phyloP scores from a whole-genome alignment of 2,888 invertebrate genomes.

The Oscheius sp. region DNA sequence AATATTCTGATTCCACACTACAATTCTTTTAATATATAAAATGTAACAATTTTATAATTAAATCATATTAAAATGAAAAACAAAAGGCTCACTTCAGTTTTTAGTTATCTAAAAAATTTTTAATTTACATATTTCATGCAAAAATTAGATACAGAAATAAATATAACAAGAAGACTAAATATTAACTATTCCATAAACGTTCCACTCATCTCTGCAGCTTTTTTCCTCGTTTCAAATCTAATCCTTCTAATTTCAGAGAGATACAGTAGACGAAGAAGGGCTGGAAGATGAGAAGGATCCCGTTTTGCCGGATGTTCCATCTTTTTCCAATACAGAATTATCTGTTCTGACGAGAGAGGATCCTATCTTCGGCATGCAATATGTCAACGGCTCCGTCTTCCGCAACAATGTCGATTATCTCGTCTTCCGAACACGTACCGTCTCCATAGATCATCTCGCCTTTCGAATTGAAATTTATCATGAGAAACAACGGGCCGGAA shows the following conservation, averaged over 20 bases:
- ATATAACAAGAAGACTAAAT: neutral
- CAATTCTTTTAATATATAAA: neutral
- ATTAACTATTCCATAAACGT: too few species aligned
- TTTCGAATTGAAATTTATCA: conserved; percentile 56
- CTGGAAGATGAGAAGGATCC: conserved; percentile 28
- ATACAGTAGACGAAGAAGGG: conserved; percentile 39
- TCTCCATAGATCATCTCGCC: conserved; percentile 62
- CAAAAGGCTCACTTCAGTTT: too few species aligned
- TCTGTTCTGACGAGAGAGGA: conserved; percentile 57
- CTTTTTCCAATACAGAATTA: conserved; percentile 53
- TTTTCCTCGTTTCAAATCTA: too few species aligned
- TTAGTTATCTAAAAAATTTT: too few species aligned
- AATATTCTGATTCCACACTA: neutral
- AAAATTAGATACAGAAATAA: neutral
- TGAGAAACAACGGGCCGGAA: conserved; percentile 40
- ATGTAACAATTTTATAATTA: too few species aligned
- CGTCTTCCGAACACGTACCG: conserved; percentile 62
- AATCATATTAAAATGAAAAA: too few species aligned
- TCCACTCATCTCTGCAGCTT: too few species aligned
- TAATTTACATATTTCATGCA: neutral
- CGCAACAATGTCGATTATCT: conserved; percentile 59
- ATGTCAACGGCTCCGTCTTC: conserved; percentile 58
- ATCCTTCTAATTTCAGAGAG: conserved; percentile 43
- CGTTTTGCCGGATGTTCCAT: conserved; percentile 45
- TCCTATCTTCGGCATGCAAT: conserved; percentile 58